Evolutionary conservation across 2,113 vertebrate species (phyloP).

Genomic region (Cyprinodon tularosa): DNA sequence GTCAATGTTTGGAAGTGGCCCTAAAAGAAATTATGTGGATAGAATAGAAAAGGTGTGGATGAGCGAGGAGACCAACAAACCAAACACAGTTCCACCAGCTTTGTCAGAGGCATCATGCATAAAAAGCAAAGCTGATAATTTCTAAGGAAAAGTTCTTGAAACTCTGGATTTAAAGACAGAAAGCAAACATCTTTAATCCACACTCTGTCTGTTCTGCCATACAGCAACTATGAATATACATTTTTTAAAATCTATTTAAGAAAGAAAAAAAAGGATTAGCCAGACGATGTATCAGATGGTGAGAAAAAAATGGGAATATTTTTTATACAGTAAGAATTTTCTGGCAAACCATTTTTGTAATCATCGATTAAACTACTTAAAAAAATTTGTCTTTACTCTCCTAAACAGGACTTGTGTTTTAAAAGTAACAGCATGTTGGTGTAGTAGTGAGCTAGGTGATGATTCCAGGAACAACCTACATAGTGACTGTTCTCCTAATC

Average conservation of each 20-base stretch:
- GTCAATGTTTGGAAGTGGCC: too few species aligned
- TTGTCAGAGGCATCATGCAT: too few species aligned
- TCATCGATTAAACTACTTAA: constrained; percentile 3
- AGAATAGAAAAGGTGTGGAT: too few species aligned
- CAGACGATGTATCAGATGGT: too few species aligned
- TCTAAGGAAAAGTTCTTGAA: neutral
- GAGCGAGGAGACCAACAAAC: too few species aligned
- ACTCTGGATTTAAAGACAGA: neutral
- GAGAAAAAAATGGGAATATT: too few species aligned
- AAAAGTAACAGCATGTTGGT: constrained; percentile 25
- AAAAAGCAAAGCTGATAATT: too few species aligned
- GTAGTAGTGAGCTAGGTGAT: constrained; percentile 25
- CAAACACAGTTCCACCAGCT: too few species aligned
- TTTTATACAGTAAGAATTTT: too few species aligned
- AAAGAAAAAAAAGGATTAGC: neutral
- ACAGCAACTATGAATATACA: neutral
- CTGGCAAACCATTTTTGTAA: neutral
- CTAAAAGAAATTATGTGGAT: too few species aligned
- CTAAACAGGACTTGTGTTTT: constrained; percentile 9
- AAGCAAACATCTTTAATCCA: neutral
- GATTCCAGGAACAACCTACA: constrained; percentile 57
- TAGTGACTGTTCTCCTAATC: constrained; percentile 50
- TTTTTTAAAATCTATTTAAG: neutral
- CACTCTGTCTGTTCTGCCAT: neutral
- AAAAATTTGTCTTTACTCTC: neutral